Conservation (phyloP, 2,888 invertebrate genomes). For the Cynaeus angustus region DNA sequence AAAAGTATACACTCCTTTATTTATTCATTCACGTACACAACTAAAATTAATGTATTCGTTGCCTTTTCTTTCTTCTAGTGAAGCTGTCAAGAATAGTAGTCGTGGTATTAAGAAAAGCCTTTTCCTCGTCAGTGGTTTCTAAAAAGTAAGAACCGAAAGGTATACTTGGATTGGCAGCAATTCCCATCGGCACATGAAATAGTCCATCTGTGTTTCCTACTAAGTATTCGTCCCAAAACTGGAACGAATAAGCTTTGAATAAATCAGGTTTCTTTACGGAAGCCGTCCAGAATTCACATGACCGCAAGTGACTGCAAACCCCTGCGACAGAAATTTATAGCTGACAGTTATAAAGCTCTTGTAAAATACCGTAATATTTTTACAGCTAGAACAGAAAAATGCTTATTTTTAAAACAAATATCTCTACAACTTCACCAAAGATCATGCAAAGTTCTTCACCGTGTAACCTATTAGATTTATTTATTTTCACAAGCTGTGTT, state of each 20-base stretch:
- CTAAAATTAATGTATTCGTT: too few relatives aligned
- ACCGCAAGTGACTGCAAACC: constrained; percentile 65
- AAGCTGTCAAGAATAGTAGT: constrained; percentile 60
- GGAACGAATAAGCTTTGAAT: constrained; percentile 64
- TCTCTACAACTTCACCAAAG: too few relatives aligned
- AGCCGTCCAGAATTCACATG: constrained; percentile 66
- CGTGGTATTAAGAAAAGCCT: constrained; percentile 55
- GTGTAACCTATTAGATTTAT: too few relatives aligned
- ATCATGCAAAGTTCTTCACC: too few relatives aligned
- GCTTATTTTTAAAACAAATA: too few relatives aligned
- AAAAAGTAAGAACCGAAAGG: constrained; percentile 65
- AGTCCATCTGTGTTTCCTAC: constrained; percentile 50
- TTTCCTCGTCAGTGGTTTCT: constrained; percentile 56
- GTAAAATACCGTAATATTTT: too few relatives aligned
- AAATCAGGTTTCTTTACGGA: constrained; percentile 64
- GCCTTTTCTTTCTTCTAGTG: too few relatives aligned
- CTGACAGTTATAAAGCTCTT: constrained; percentile 32
- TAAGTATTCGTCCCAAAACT: constrained; percentile 61
- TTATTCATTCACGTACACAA: too few relatives aligned
- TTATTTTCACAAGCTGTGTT: too few relatives aligned
- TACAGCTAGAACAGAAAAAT: too few relatives aligned
- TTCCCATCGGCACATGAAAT: constrained; percentile 65
- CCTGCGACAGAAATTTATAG: constrained; percentile 56
- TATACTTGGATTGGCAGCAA: constrained; percentile 62
- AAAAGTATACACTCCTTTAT: too few relatives aligned